Percentiles rank a stretch among this genome's conserved stretches.
phyloP scores from a whole-genome alignment of 2,113 vertebrate genomes.

The Lampris incognitus region DNA sequence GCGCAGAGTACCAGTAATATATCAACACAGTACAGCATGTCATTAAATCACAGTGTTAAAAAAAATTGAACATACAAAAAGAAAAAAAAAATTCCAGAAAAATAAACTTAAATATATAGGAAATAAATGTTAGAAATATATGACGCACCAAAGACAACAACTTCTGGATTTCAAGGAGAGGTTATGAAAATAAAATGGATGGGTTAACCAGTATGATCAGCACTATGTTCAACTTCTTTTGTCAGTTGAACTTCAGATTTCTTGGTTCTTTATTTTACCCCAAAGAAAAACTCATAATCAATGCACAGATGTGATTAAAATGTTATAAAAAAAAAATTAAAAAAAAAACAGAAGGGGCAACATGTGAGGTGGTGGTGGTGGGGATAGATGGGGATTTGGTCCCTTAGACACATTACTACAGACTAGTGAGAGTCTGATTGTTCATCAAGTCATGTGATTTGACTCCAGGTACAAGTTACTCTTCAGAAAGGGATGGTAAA shows the following conservation, averaged over 20 bases:
- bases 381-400: neutral
- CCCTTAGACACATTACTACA: neutral
- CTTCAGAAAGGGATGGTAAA: no score
- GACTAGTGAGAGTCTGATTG: neutral
- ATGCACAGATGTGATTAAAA: slow-evolving; percentile 16
- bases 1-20: slow-evolving; percentile 44
- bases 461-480: neutral
- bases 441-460: slow-evolving; percentile 2
- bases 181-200: slow-evolving; percentile 26
- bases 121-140: slow-evolving; percentile 68
- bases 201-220: slow-evolving; percentile 53
- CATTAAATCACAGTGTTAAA: slow-evolving; percentile 53
- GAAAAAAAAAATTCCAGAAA: slow-evolving; percentile 61
- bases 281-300: slow-evolving; percentile 52
- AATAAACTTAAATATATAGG: slow-evolving; percentile 70
- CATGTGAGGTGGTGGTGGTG: no score
- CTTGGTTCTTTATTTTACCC: slow-evolving; percentile 34
- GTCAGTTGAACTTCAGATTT: slow-evolving; percentile 65
- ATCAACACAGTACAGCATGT: slow-evolving; percentile 45
- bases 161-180: slow-evolving; percentile 37
- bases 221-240: slow-evolving; percentile 41
- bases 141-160: slow-evolving; percentile 56
- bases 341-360: neutral
- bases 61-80: slow-evolving; percentile 20
- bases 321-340: neutral